These are phyloP conservation scores for Isichthys henryi DNA, from an alignment of 2,113 vertebrate species.

Conservation along the genomic window DNA sequence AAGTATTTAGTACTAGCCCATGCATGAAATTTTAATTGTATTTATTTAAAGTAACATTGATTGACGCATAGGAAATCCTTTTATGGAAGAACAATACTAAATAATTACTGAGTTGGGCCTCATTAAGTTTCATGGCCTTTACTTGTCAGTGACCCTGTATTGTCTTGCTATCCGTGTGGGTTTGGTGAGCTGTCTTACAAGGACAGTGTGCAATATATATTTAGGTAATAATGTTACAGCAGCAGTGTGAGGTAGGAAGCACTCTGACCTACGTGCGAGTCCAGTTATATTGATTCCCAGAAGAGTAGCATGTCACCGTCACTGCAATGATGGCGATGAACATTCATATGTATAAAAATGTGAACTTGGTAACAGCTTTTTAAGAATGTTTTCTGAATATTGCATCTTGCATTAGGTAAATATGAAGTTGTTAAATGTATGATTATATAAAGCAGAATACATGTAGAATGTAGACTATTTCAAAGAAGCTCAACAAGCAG, in stretches of 20 bases:
- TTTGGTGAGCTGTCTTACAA: background rate
- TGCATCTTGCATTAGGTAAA: background rate
- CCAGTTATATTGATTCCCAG: background rate
- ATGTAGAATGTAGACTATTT: background rate
- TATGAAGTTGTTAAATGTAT: background rate
- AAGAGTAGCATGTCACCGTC: background rate
- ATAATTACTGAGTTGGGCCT: conserved; percentile 11
- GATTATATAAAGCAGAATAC: background rate
- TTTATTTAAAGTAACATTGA: background rate
- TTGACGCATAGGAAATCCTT: background rate
- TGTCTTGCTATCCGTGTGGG: background rate
- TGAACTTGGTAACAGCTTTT: background rate
- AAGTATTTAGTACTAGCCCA: background rate
- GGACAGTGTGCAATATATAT: background rate
- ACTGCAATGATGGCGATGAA: background rate
- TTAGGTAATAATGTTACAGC: background rate
- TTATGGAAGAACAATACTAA: background rate
- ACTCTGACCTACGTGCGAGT: background rate
- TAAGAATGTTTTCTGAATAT: background rate
- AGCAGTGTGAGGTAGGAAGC: background rate
- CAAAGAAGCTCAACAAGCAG: background rate
- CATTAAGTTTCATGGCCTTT: conserved; percentile 8
- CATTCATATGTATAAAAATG: background rate
- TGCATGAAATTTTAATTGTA: background rate
- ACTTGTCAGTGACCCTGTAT: background rate